Conservation (phyloP, 2,888 invertebrate genomes). For the Protonemura montana region DNA sequence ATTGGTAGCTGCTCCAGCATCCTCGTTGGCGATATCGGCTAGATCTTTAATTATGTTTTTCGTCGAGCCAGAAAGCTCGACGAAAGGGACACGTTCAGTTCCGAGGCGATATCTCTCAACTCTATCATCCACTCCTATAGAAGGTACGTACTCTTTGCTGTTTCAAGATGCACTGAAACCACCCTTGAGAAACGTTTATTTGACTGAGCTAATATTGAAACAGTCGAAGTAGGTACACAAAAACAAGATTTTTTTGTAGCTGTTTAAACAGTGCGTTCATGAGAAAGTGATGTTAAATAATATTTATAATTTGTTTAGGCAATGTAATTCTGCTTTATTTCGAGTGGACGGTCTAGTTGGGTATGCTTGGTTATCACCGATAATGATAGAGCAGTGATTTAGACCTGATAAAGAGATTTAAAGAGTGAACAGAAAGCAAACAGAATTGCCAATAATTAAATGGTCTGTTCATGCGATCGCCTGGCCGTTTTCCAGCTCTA, state of each 20-base stretch:
- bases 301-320: no score
- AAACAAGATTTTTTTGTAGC: not conserved
- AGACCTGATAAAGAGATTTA: no score
- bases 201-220: not conserved
- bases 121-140: not conserved
- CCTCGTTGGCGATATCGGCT: not conserved
- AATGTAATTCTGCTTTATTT: no score
- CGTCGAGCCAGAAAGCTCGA: not conserved
- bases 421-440: no score
- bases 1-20: not conserved
- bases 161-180: not conserved
- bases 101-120: not conserved
- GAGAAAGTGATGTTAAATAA: no score
- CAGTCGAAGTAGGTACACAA: not conserved
- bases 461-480: no score
- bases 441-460: no score
- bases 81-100: not conserved
- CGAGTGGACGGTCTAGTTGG: no score
- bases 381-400: no score
- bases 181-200: not conserved
- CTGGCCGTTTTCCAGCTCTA: no score
- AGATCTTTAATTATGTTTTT: constrained; percentile 3
- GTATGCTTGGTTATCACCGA: no score
- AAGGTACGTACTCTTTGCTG: not conserved
- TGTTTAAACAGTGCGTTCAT: not conserved